phyloP scores from a whole-genome alignment of 2,888 invertebrate species.

The Selenia dentaria region DNA sequence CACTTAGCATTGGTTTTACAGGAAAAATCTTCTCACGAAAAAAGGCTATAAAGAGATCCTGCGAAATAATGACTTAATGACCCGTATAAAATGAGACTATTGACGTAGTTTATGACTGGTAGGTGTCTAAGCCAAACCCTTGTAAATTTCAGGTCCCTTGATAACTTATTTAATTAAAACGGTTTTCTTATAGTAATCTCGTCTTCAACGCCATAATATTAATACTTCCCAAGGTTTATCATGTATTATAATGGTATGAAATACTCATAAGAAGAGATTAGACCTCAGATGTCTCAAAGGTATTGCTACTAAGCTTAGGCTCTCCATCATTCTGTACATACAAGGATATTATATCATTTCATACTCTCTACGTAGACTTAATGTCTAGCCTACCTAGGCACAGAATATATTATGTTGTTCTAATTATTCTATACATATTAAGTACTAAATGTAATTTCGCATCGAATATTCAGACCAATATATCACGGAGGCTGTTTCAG shows the following conservation, averaged over 20 bases:
- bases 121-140: slow-evolving; percentile 24
- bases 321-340: slow-evolving; percentile 11
- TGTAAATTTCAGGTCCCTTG: slow-evolving; percentile 23
- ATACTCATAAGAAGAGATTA: neutral
- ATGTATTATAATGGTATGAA: neutral
- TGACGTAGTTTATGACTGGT: slow-evolving; percentile 34
- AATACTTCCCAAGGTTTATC: neutral
- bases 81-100: slow-evolving; percentile 36
- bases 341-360: neutral
- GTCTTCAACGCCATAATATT: neutral
- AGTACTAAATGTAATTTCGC: slow-evolving; percentile 21
- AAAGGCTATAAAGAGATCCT: slow-evolving; percentile 34
- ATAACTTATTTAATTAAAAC: slow-evolving; percentile 19
- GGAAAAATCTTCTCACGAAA: slow-evolving; percentile 32
- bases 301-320: neutral
- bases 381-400: slow-evolving; percentile 1
- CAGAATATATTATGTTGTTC: slow-evolving; percentile 8
- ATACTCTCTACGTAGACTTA: neutral
- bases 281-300: neutral
- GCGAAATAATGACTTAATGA: slow-evolving; percentile 38
- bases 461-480: slow-evolving; percentile 20
- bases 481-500: slow-evolving; percentile 25
- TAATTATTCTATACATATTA: slow-evolving; percentile 12
- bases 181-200: slow-evolving; percentile 8
- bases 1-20: slow-evolving; percentile 27